Evolutionary conservation across 2,113 vertebrate species (phyloP), one percentile per base, ranked within the genome.

Genomic region (Dryoscopus gambensis): DNA sequence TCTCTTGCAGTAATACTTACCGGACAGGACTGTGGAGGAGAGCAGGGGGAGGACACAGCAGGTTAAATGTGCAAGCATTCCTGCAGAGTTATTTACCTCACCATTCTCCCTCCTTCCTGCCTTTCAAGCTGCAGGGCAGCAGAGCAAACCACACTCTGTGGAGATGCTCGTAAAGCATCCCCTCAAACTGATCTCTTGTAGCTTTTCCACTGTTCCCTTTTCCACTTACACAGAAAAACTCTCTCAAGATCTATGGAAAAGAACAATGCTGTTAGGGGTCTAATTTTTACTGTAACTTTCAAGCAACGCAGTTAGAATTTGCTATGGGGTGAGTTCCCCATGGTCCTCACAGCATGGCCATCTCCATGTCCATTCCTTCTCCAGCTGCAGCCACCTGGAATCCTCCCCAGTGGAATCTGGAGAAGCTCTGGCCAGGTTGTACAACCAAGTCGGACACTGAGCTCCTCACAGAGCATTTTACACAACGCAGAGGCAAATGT

Each of bases 261-360:
- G 55, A 13, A 60, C n/a, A 65, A 21, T 3, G 0, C 6, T 89
- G 49, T 31, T 23, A 28, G 1, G 5, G 46, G 31, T 56, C 44
- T 62, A 2, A 16, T 71, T 78, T 87, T 73, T 33, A 15, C 37
- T 49, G 23, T 14, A 55, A 50, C 8, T 89, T 75, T 63, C 33
- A 70, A 65, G 76, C 28, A 22, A 60, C n/a, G 67, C 57, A 40
- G 15, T 31, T 64, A 64, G 64, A 78, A 75, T 37, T 67, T 84
- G 35, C 23, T 50, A 47, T 5, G 23, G 68, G 0, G 0, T 0
- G 1, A 78, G 52, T 2, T 71, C 21, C 20, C 47, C 1, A 1
- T 4, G 11, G 46, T 28, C 46, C 30, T 60, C 24, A 14, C 15
- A 84, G 42, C 2, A 10, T 50, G 20, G n/a, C 13, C 49, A 35